Base-by-base conservation (phyloP, 2,888 invertebrate genomes). In the Schizaphis graminum region DNA sequence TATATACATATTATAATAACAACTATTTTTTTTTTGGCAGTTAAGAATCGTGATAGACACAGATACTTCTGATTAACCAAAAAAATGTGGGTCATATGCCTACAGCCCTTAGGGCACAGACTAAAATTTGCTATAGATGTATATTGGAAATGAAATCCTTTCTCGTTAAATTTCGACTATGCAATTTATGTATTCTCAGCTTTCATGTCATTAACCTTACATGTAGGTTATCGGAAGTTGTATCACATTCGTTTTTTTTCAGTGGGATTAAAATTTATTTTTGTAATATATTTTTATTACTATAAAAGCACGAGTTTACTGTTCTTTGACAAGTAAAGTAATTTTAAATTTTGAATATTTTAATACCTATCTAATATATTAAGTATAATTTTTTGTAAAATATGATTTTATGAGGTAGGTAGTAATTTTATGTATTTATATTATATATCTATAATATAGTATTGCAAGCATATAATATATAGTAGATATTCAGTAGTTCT, bases 241-340 rank as follows among this genome's bases (percentile, higher is more conserved):
- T 93, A 67, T 93, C 77, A 44, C 41, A 89, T 89, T 77, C n/a
- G 47, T 44, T 93, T 28, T 53, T 53, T 84, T 92, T 77, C 44
- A 49, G 28, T 61, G 35, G 35, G 5, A 44, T 61, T 61, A 61
- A 41, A 13, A 89, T 26, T 28, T 86, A 28, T 41, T 84, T 84
- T 35, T 41, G n/a, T 44, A 56, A 57, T 86, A 13, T 85, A 44
- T 41, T 26, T 47, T 3, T 47, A n/a, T 47, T 86, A 47, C 21
- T 21, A 77, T 16, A 77, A 77, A 77, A 77, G 4, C 21, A 77
- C 35, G 21, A 35, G 13, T 53, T 5, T 13, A n/a, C 67, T n/a
- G 10, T 3, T 61, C 61, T 61, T 61, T 61, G 28, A 61, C 11
- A 61, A 28, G 13, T n/a, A 16, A 16, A n/a, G n/a, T 67, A 16